Evolutionary conservation across 1,140 invertebrate genomes (phyloP).

Genomic region (Bombus waltoni): DNA sequence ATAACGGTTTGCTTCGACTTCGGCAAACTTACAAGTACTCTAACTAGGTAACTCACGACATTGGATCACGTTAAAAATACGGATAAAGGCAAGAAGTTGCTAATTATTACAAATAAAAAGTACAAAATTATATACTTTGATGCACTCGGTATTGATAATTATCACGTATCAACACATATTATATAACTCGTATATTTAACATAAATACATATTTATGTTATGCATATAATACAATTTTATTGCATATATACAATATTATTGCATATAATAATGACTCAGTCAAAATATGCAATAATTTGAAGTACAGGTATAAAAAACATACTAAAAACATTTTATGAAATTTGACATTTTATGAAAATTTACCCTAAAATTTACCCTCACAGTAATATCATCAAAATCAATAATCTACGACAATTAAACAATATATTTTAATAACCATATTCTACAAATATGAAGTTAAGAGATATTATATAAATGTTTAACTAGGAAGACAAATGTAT

Average conservation of each 20-base stretch:
- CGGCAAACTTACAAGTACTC: conserved; percentile 35
- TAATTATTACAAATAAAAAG: conserved; percentile 1
- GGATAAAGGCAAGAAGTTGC: conserved; percentile 33
- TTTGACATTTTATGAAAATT: neutral
- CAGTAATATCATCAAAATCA: neutral
- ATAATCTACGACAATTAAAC: neutral
- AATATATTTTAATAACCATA: conserved; percentile 6
- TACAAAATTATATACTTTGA: conserved; percentile 8
- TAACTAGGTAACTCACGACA: conserved; percentile 31
- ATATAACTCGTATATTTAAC: conserved; percentile 10
- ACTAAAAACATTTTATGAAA: neutral
- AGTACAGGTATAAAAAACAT: neutral
- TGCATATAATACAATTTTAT: neutral
- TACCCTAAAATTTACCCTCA: neutral
- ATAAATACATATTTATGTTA: conserved; percentile 27
- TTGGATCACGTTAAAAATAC: conserved; percentile 31
- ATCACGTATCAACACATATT: conserved; percentile 29
- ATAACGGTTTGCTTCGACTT: conserved; percentile 21
- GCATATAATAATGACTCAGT: neutral
- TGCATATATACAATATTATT: too few species aligned
- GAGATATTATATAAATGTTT: neutral
- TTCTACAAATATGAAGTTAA: neutral
- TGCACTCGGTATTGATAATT: conserved; percentile 1
- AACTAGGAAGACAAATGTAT: conserved; percentile 6
- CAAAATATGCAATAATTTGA: neutral